Conservation (phyloP, 2,113 vertebrate species). For the Isichthys henryi region DNA sequence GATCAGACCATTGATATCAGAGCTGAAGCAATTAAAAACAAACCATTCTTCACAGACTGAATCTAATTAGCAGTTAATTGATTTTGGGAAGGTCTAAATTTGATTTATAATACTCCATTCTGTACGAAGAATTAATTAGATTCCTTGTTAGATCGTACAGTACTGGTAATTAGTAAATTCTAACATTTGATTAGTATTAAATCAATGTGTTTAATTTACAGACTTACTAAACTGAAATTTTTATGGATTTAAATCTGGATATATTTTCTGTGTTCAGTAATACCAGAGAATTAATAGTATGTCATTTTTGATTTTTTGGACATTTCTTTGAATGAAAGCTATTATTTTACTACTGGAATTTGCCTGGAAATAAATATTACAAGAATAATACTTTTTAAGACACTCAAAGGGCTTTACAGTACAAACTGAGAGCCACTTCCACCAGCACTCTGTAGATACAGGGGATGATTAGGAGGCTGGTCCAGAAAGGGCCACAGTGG, state of each 20-base stretch:
- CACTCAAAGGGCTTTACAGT: neutral
- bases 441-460: neutral
- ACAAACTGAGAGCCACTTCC: neutral
- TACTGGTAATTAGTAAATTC: slow-evolving; percentile 4
- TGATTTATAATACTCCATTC: slow-evolving; percentile 1
- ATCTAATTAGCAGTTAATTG: slow-evolving; percentile 7
- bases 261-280: neutral
- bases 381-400: neutral
- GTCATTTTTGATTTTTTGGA: neutral
- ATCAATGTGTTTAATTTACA: slow-evolving; percentile 5
- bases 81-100: slow-evolving; percentile 2
- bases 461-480: neutral
- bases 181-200: slow-evolving; percentile 1
- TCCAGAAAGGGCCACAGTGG: neutral
- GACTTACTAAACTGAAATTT: neutral
- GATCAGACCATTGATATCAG: neutral
- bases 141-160: neutral
- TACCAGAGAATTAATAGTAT: neutral
- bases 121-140: neutral
- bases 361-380: neutral
- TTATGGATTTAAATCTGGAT: neutral
- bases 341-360: neutral
- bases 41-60: slow-evolving; percentile 6
- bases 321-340: neutral
- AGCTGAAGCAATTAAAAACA: neutral